phyloP scores from a whole-genome alignment of 1,140 invertebrate genomes.

The Cyrtorhinus lividipennis region DNA sequence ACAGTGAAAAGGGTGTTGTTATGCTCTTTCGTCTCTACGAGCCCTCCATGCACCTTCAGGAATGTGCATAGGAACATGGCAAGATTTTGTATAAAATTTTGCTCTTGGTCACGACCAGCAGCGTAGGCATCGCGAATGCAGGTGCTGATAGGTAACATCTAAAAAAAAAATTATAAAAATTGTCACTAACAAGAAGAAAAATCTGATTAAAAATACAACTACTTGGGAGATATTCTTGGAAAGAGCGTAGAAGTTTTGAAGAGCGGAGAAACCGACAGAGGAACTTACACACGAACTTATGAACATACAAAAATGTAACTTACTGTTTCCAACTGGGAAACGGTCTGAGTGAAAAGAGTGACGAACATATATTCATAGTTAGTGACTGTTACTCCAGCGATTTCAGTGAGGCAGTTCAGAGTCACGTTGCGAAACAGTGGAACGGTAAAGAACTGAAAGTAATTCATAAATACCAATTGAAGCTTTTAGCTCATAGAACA shows the following conservation, averaged over 20 bases:
- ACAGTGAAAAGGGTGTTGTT: slow-evolving; percentile 53
- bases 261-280: no score
- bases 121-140: slow-evolving; percentile 91
- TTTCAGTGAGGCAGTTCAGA: slow-evolving; percentile 95
- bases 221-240: background rate
- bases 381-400: slow-evolving; percentile 71
- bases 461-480: no score
- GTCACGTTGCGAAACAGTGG: slow-evolving; percentile 97
- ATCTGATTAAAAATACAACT: background rate
- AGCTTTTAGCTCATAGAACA: no score
- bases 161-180: slow-evolving; percentile 18
- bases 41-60: slow-evolving; percentile 83
- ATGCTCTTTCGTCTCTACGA: slow-evolving; percentile 67
- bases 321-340: slow-evolving; percentile 69
- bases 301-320: no score
- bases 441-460: slow-evolving; percentile 80
- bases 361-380: slow-evolving; percentile 90
- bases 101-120: slow-evolving; percentile 85
- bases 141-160: slow-evolving; percentile 78
- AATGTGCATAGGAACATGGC: slow-evolving; percentile 95
- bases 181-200: background rate
- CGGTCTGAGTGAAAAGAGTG: slow-evolving; percentile 74
- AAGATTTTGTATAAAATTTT: slow-evolving; percentile 98
- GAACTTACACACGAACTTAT: no score
- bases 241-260: background rate